A percentile compares a stretch with the other conserved stretches of the same genome.
Evolutionary conservation across 2,113 vertebrate genomes (phyloP).

Genomic region (Malurus cyaneus): DNA sequence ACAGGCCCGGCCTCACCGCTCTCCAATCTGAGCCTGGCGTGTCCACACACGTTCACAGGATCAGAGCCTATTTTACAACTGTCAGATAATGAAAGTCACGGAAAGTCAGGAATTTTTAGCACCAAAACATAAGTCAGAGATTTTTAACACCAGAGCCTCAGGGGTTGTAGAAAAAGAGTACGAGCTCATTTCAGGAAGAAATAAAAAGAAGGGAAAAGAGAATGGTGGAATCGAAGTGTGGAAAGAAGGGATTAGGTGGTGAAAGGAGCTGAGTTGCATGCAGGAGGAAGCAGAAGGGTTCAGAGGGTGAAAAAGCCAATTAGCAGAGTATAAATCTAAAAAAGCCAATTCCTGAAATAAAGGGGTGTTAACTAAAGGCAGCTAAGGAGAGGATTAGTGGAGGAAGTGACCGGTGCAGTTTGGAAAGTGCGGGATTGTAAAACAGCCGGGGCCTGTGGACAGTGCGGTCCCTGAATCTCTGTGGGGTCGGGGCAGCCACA

Average conservation of each 20-base stretch:
- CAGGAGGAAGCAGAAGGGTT: slow-evolving; percentile 22
- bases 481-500: no score
- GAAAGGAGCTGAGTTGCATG: not conserved
- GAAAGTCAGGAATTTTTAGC: slow-evolving; percentile 15
- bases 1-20: not conserved
- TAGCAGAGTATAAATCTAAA: slow-evolving; percentile 31
- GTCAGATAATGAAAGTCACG: not conserved
- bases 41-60: not conserved
- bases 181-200: not conserved
- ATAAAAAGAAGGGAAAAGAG: slow-evolving; percentile 9
- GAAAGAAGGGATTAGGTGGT: slow-evolving; percentile 48
- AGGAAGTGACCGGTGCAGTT: not conserved
- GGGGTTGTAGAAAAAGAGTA: slow-evolving; percentile 4
- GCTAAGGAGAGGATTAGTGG: not conserved
- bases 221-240: slow-evolving; percentile 19
- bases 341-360: slow-evolving; percentile 49
- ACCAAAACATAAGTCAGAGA: not conserved
- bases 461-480: not conserved
- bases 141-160: slow-evolving; percentile 22
- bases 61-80: slow-evolving; percentile 20
- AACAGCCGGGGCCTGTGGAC: not conserved
- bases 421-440: not conserved
- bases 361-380: slow-evolving; percentile 11
- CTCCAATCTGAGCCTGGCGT: not conserved
- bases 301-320: slow-evolving; percentile 53